phyloP scores from a whole-genome alignment of 2,888 invertebrate genomes.

The Alloplasta piceator region DNA sequence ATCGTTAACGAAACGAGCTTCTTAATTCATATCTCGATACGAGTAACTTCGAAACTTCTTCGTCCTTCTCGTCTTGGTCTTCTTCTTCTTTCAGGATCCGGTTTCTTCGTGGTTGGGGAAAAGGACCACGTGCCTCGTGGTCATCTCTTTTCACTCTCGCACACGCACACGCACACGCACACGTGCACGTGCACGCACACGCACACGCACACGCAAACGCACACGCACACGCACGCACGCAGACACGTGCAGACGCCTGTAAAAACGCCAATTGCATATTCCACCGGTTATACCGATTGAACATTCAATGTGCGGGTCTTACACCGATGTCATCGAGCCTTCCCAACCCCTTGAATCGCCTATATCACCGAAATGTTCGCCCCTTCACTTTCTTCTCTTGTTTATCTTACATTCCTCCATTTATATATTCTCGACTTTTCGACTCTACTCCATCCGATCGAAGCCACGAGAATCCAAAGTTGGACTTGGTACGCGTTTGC shows the following conservation, averaged over 20 bases:
- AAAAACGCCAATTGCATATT: slow-evolving; percentile 43
- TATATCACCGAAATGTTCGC: slow-evolving; percentile 52
- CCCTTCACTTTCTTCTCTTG: slow-evolving; percentile 18
- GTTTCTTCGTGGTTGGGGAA: slow-evolving; percentile 10
- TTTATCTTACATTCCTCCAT: slow-evolving; percentile 7
- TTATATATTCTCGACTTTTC: background rate
- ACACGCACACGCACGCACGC: slow-evolving; percentile 22
- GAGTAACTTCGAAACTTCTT: slow-evolving; percentile 29
- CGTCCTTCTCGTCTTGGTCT: slow-evolving; percentile 14
- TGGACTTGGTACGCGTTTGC: background rate
- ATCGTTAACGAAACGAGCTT: slow-evolving; percentile 66
- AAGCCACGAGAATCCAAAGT: slow-evolving; percentile 8
- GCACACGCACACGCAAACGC: slow-evolving; percentile 18
- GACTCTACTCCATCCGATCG: slow-evolving; percentile 20
- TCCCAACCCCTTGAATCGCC: slow-evolving; percentile 58
- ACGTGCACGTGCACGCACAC: slow-evolving; percentile 1
- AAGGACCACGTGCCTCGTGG: slow-evolving; percentile 49
- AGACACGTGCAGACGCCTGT: background rate
- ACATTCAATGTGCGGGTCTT: slow-evolving; percentile 60
- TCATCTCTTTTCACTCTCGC: slow-evolving; percentile 40
- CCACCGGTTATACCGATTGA: slow-evolving; percentile 71
- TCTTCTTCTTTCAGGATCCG: slow-evolving; percentile 30
- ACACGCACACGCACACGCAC: slow-evolving; percentile 22
- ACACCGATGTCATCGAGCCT: slow-evolving; percentile 74
- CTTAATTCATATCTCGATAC: slow-evolving; percentile 67